Conservation (phyloP, 2,113 vertebrate genomes). For the Pachycephala philippinensis region DNA sequence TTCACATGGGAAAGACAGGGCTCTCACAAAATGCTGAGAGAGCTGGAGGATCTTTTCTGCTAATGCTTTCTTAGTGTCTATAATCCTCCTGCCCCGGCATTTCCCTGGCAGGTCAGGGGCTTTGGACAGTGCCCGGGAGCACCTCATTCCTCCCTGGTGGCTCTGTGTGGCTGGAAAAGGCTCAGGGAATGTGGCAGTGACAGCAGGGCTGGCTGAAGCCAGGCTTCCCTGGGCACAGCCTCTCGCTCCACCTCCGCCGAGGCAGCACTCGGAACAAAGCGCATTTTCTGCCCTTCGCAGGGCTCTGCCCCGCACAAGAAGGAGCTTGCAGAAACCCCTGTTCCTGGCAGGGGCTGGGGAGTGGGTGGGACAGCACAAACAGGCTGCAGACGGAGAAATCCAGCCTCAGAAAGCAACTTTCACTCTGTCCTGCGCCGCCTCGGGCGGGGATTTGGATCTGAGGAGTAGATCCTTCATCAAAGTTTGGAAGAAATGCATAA, state of each 20-base stretch:
- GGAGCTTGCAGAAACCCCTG: constrained; percentile 4
- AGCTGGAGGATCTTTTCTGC: too few relatives aligned
- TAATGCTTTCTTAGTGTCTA: too few relatives aligned
- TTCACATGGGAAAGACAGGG: too few relatives aligned
- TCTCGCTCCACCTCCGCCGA: neutral
- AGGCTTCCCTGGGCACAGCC: neutral
- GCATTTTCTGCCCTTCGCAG: neutral
- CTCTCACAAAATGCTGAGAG: too few relatives aligned
- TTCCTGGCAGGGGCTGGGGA: constrained; percentile 4
- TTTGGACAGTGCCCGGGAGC: neutral
- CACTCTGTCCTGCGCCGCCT: neutral
- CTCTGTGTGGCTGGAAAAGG: neutral
- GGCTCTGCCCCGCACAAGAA: constrained; percentile 37
- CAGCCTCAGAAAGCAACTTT: constrained; percentile 24
- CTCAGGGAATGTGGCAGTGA: neutral
- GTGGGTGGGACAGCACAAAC: neutral
- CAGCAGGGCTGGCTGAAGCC: neutral
- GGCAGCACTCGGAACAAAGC: constrained; percentile 24
- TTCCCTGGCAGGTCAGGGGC: neutral
- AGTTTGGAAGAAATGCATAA: constrained; percentile 34
- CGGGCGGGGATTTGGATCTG: constrained; percentile 28
- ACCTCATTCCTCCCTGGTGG: accelerated
- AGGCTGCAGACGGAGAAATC: neutral
- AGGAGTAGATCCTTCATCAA: constrained; percentile 30
- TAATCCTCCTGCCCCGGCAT: too few relatives aligned